Evolutionary conservation across 2,888 invertebrate genomes (phyloP), one percentile per base, ranked within the genome.

Genomic region (Dyspetes luteomarginatus): DNA sequence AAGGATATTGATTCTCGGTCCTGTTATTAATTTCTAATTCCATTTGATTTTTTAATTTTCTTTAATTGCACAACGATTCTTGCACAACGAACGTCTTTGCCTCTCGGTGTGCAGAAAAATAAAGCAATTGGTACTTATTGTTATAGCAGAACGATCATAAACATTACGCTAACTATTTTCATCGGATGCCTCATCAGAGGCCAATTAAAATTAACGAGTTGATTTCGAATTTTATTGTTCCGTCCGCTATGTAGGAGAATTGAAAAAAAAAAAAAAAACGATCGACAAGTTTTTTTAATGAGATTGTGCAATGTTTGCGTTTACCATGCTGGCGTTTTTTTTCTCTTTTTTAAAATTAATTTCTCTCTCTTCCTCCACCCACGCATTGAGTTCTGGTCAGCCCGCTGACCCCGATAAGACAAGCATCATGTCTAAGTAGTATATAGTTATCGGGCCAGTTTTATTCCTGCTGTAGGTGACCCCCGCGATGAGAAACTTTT

Each of bases 321-420:
- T 81, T 68, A 80, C 77, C 74, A 74, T 74, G 64, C 72, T 64
- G 52, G 58, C 52, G 65, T 74, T 73, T 48, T 55, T 67, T 82
- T 60, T 64, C 73, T 65, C 60, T 78, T 60, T 78, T 84, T 83
- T 82, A n/a, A n/a, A n/a, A n/a, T n/a, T n/a, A n/a, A n/a, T 56
- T 58, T 64, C 55, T 73, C 45, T 48, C 24, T 24, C 68, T 69
- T 68, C 77, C 64, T 55, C 81, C 52, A n/a, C n/a, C n/a, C n/a
- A n/a, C 68, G 74, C 60, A 65, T 75, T 65, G 79, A 84, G 82
- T 82, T 56, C 62, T 62, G 56, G 82, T 82, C 68, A 83, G 68
- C 55, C 55, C 15, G 81, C 45, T 81, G 82, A 76, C 83, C 82
- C 76, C 84, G 83, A 83, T 86, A 83, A 86, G 69, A 79, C 28